Evolutionary conservation across 2,888 invertebrate species (phyloP).

Genomic region (Megalurothrips usitatus): DNA sequence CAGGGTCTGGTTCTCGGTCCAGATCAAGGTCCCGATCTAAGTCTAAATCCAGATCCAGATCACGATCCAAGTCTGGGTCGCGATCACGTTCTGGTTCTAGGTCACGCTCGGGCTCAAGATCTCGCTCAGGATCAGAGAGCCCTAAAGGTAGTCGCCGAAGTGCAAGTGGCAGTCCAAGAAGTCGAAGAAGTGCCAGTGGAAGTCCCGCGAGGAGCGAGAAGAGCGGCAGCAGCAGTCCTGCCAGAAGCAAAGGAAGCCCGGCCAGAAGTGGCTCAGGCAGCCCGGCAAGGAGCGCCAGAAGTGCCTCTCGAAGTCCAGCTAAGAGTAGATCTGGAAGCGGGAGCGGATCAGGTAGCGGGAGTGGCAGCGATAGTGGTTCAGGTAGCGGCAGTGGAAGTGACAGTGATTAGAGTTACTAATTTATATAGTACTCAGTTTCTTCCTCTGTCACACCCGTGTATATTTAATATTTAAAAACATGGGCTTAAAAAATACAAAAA

Average conservation of each 20-base stretch:
- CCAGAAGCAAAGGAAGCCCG: slow-evolving; percentile 28
- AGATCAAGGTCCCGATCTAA: slow-evolving; percentile 13
- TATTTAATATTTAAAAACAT: background rate
- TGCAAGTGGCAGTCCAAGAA: slow-evolving; percentile 24
- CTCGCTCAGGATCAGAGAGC: slow-evolving; percentile 26
- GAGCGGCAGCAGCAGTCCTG: slow-evolving; percentile 29
- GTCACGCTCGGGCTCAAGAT: slow-evolving; percentile 25
- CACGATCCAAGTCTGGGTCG: background rate
- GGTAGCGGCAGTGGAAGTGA: slow-evolving; percentile 43
- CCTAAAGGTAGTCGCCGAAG: slow-evolving; percentile 15
- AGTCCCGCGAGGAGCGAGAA: slow-evolving; percentile 30
- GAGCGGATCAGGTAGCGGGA: slow-evolving; percentile 39
- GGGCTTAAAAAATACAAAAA: background rate
- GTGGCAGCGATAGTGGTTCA: slow-evolving; percentile 44
- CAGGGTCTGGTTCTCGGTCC: slow-evolving; percentile 30
- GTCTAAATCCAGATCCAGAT: background rate
- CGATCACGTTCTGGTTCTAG: background rate
- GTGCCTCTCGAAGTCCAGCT: slow-evolving; percentile 18
- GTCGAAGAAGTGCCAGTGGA: slow-evolving; percentile 26
- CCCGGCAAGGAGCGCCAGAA: slow-evolving; percentile 20
- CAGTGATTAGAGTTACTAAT: slow-evolving; percentile 30
- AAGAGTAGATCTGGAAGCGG: slow-evolving; percentile 23
- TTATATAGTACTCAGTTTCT: slow-evolving; percentile 40
- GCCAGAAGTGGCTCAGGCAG: slow-evolving; percentile 25
- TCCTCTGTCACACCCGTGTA: slow-evolving; percentile 17